A percentile compares a stretch with the other conserved stretches of the same genome.
These are phyloP conservation scores for Idaea biselata DNA, from an alignment of 2,888 invertebrate species.

Conservation along the genomic window DNA sequence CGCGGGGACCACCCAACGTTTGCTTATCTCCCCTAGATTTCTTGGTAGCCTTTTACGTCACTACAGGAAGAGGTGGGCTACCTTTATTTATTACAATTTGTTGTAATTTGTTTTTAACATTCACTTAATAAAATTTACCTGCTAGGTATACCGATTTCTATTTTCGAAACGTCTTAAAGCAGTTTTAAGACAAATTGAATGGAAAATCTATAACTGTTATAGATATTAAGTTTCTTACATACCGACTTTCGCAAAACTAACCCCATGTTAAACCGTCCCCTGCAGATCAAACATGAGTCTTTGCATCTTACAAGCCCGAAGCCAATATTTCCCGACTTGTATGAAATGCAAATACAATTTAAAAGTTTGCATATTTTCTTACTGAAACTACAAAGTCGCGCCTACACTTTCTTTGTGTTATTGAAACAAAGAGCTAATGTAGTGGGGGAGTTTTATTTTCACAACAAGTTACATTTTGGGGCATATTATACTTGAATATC, in stretches of 20 bases:
- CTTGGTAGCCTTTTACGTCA: too few relatives aligned
- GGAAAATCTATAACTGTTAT: too few relatives aligned
- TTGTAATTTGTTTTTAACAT: too few relatives aligned
- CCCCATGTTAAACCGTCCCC: conserved; percentile 41
- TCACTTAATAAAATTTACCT: too few relatives aligned
- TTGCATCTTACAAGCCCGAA: conserved; percentile 55
- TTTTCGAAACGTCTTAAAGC: background rate
- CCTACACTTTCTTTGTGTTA: conserved; percentile 48
- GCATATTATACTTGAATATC: conserved; percentile 1
- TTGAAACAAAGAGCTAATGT: conserved; percentile 18
- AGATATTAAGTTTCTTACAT: conserved; percentile 5
- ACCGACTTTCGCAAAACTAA: conserved; percentile 22
- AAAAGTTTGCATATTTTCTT: conserved; percentile 76
- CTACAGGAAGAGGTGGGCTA: too few relatives aligned
- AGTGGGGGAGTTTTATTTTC: conserved; percentile 12
- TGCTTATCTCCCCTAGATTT: too few relatives aligned
- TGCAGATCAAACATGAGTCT: conserved; percentile 50
- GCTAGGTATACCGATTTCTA: too few relatives aligned
- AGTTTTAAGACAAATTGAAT: too few relatives aligned
- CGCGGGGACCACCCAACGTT: too few relatives aligned
- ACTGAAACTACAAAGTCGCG: conserved; percentile 60
- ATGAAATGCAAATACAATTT: conserved; percentile 79
- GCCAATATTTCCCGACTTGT: conserved; percentile 70
- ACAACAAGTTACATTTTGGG: conserved; percentile 8
- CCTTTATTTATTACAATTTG: too few relatives aligned